Conservation (phyloP, 1,140 invertebrate species). For the Venustaconcha ellipsiformis region DNA sequence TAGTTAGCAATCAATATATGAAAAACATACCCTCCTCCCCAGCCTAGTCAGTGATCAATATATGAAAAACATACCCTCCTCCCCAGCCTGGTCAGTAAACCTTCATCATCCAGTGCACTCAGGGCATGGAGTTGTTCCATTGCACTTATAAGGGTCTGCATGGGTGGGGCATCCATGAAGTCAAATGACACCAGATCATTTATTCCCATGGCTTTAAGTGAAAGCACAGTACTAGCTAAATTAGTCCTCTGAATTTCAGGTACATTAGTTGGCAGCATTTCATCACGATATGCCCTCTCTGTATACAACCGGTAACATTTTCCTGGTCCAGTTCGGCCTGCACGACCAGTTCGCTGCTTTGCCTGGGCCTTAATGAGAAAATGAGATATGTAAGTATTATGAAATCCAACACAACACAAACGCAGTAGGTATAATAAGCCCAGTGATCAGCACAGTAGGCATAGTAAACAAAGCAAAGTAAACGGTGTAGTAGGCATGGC, state of each 20-base stretch:
- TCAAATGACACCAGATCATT: slow-evolving; percentile 99
- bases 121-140: slow-evolving; percentile 97
- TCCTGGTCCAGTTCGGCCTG: slow-evolving; percentile 96
- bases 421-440: background rate
- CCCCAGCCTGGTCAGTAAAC: slow-evolving; percentile 92
- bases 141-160: slow-evolving; percentile 93
- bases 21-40: no score
- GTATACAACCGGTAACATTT: slow-evolving; percentile 99
- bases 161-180: slow-evolving; percentile 99
- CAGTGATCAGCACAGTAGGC: no score
- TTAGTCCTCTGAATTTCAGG: slow-evolving; percentile 99
- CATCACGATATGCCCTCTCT: slow-evolving; percentile 96
- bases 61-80: slow-evolving; percentile 77
- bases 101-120: slow-evolving; percentile 97
- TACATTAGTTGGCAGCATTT: slow-evolving; percentile 99
- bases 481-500: background rate
- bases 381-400: background rate
- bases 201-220: slow-evolving; percentile 99
- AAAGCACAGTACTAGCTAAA: slow-evolving; percentile 93
- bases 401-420: background rate
- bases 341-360: slow-evolving; percentile 95
- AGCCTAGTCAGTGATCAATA: background rate
- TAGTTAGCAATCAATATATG: background rate
- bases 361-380: slow-evolving; percentile 82
- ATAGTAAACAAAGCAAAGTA: no score